These are phyloP conservation scores for Pseudorhiza aurosa DNA, from an alignment of 30 jellyfish, hydroid and myxozoan genomes.

Conservation along the genomic window DNA sequence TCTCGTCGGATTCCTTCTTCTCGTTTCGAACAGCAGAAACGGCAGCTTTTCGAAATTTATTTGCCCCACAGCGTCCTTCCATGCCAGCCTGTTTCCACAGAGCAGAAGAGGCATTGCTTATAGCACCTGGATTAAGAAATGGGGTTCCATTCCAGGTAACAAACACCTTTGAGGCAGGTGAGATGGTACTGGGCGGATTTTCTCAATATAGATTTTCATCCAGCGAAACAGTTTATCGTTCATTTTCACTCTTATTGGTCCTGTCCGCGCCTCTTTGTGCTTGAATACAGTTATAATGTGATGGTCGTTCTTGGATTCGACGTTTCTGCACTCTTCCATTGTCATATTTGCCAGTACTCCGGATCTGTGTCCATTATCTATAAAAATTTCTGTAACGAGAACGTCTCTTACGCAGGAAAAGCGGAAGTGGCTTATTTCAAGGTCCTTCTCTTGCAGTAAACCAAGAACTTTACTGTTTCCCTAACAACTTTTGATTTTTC, in stretches of 20 bases:
- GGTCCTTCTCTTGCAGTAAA: slow-evolving; percentile 5
- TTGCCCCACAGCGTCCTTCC: slow-evolving; percentile 54
- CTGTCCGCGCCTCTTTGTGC: slow-evolving; percentile 55
- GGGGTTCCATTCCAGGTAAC: slow-evolving; percentile 40
- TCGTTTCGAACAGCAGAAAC: slow-evolving; percentile 26
- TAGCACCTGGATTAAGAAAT: slow-evolving; percentile 22
- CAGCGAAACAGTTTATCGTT: slow-evolving; percentile 25
- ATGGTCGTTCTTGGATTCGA: slow-evolving; percentile 1
- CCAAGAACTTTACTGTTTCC: slow-evolving; percentile 21
- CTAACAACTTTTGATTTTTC: slow-evolving; percentile 5
- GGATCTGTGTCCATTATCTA: slow-evolving; percentile 41
- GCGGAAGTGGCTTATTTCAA: slow-evolving; percentile 22
- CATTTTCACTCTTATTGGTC: slow-evolving; percentile 32
- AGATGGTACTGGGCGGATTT: slow-evolving; percentile 7
- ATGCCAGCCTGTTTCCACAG: slow-evolving; percentile 40
- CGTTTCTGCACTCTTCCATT: slow-evolving; percentile 3
- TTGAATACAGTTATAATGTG: slow-evolving; percentile 24
- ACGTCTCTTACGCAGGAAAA: slow-evolving; percentile 36
- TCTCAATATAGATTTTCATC: slow-evolving; percentile 13
- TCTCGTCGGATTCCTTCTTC: not conserved
- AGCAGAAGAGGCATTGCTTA: slow-evolving; percentile 26
- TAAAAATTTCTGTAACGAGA: slow-evolving; percentile 26
- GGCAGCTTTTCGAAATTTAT: slow-evolving; percentile 37
- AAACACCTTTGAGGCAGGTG: slow-evolving; percentile 11
- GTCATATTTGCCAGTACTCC: slow-evolving; percentile 51